A percentile compares a stretch with the other conserved stretches of the same genome.
Conservation (phyloP, 1,140 invertebrate genomes). For the Nasonia vitripennis region DNA sequence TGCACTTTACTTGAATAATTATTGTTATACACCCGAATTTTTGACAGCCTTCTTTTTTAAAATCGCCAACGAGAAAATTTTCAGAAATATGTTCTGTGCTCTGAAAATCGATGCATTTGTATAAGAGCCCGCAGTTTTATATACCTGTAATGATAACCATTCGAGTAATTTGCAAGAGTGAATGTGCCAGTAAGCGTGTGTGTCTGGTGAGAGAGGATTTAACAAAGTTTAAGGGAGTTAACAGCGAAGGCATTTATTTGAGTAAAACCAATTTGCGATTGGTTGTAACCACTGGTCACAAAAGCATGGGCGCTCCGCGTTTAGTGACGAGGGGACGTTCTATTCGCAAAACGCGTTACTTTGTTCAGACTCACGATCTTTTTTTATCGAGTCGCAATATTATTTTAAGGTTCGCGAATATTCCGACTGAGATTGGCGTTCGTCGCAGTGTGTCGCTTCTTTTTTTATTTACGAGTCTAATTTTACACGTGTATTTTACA, state of each 20-base stretch:
- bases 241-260: constrained; percentile 28
- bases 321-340: constrained; percentile 29
- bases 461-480: constrained; percentile 10
- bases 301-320: not conserved
- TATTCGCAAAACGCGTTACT: not conserved
- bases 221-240: not conserved
- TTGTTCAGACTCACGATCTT: constrained; percentile 7
- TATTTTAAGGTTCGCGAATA: constrained; percentile 55
- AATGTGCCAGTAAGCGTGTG: constrained; percentile 6
- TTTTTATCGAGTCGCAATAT: constrained; percentile 41
- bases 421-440: constrained; percentile 52
- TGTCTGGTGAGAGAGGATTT: not conserved
- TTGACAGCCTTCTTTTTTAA: constrained; percentile 15
- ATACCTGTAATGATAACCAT: constrained; percentile 12
- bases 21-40: not conserved
- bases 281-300: constrained; percentile 20
- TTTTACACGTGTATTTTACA: constrained; percentile 15
- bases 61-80: constrained; percentile 4
- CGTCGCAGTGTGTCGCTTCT: constrained; percentile 14
- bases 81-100: not conserved
- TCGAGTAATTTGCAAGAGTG: constrained; percentile 19
- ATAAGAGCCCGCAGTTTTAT: not conserved
- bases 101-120: not conserved
- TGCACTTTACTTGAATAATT: constrained; percentile 25
- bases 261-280: constrained; percentile 17